Evolutionary conservation across 2,888 invertebrate species (phyloP).

Genomic region (Lasioglossum leucozonium): DNA sequence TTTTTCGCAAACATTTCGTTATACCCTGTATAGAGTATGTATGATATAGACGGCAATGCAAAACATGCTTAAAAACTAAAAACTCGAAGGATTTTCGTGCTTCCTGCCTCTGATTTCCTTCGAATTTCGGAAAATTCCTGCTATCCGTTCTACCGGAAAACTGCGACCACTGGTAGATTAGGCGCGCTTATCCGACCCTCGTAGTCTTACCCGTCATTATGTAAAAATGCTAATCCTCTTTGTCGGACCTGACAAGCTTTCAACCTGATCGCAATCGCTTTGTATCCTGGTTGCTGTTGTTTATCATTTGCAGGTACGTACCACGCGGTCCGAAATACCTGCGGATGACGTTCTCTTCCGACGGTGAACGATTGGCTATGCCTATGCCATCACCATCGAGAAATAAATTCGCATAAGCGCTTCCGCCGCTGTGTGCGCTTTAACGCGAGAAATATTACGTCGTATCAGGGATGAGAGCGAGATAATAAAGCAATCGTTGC

Average conservation of each 20-base stretch:
- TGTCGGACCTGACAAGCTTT: conserved; percentile 50
- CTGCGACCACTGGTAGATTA: conserved; percentile 56
- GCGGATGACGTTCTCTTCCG: not conserved
- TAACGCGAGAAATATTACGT: conserved; percentile 46
- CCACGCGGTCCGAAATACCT: not conserved
- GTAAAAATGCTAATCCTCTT: conserved; percentile 74
- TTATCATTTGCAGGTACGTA: conserved; percentile 41
- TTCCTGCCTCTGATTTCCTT: conserved; percentile 21
- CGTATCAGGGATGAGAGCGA: conserved; percentile 42
- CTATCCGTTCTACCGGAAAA: conserved; percentile 54
- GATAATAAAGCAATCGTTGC: conserved; percentile 58
- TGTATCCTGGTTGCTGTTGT: conserved; percentile 17
- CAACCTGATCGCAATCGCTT: conserved; percentile 31
- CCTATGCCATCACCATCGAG: not conserved
- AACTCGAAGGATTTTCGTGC: not conserved
- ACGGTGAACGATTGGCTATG: conserved; percentile 9
- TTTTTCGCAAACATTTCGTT: not conserved
- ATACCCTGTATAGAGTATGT: too few species aligned
- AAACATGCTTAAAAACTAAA: too few species aligned
- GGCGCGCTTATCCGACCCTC: conserved; percentile 62
- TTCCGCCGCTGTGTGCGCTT: conserved; percentile 27
- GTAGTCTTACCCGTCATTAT: conserved; percentile 63
- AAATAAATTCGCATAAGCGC: conserved; percentile 39
- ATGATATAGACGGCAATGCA: too few species aligned
- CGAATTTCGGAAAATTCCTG: conserved; percentile 46